phyloP scores from a whole-genome alignment of 2,888 invertebrate species.

The Silvanus unidentatus region DNA sequence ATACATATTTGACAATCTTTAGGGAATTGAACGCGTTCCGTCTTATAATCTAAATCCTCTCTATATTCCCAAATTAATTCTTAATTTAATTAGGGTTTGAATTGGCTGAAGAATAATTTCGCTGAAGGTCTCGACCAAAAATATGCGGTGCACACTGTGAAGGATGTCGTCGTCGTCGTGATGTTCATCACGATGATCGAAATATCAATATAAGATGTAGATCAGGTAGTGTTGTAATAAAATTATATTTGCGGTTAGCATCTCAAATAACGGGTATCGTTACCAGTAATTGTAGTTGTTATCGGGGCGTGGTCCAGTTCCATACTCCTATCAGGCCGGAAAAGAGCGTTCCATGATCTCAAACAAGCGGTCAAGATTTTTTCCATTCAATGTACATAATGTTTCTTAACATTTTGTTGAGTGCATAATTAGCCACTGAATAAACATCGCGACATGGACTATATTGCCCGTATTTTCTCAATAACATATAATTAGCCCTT shows the following conservation, averaged over 20 bases:
- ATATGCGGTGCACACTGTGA: no score
- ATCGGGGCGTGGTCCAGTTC: slow-evolving; percentile 35
- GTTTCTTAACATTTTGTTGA: background rate
- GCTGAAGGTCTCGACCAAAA: no score
- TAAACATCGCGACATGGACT: slow-evolving; percentile 20
- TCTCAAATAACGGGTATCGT: slow-evolving; percentile 39
- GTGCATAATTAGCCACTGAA: slow-evolving; percentile 10
- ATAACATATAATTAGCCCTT: slow-evolving; percentile 28
- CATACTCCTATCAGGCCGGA: slow-evolving; percentile 19
- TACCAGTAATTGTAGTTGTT: slow-evolving; percentile 39
- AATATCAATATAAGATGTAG: slow-evolving; percentile 25
- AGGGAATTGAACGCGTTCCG: no score
- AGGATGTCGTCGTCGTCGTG: no score
- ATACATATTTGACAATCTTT: no score
- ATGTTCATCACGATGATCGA: background rate
- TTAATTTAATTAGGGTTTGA: no score
- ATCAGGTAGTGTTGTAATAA: slow-evolving; percentile 35
- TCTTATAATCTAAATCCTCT: no score
- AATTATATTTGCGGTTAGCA: slow-evolving; percentile 37
- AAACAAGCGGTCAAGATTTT: slow-evolving; percentile 15
- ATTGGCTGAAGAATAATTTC: no score
- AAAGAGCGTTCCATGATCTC: slow-evolving; percentile 6
- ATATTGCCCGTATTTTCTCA: slow-evolving; percentile 14
- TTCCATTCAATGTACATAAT: slow-evolving; percentile 5
- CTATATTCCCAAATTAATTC: no score